phyloP scores from a whole-genome alignment of 1,140 invertebrate species.

The Rhagoletis zephyria region DNA sequence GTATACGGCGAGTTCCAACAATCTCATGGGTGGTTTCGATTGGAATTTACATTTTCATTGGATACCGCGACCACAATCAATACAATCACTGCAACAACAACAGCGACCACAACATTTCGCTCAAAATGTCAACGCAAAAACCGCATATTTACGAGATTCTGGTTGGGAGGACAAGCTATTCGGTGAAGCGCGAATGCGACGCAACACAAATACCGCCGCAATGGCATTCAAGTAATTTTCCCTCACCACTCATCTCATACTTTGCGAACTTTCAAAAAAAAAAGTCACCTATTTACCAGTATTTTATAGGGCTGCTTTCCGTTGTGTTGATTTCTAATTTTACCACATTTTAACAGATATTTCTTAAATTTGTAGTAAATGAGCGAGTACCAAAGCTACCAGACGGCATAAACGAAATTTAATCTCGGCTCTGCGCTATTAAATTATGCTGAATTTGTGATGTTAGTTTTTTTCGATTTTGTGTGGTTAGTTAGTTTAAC shows the following conservation, averaged over 20 bases:
- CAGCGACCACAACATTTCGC: background rate
- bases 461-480: background rate
- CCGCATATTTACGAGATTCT: constrained; percentile 5
- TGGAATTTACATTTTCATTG: constrained; percentile 97
- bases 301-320: too few relatives aligned
- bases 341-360: background rate
- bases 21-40: constrained; percentile 89
- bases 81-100: constrained; percentile 45
- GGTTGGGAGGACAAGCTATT: background rate
- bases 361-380: background rate
- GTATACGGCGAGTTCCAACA: constrained; percentile 78
- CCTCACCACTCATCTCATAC: background rate
- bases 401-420: too few relatives aligned
- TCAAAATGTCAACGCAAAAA: background rate
- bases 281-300: too few relatives aligned
- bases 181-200: background rate
- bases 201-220: constrained; percentile 15
- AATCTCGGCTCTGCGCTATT: too few relatives aligned
- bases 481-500: background rate
- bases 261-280: too few relatives aligned
- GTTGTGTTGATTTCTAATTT: too few relatives aligned
- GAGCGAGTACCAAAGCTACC: too few relatives aligned
- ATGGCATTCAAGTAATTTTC: constrained; percentile 39
- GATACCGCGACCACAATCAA: constrained; percentile 78
- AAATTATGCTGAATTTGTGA: background rate